Evolutionary conservation across 2,797 vertebrate genomes (phyloP).

Genomic region (Artibeus jamaicensis): DNA sequence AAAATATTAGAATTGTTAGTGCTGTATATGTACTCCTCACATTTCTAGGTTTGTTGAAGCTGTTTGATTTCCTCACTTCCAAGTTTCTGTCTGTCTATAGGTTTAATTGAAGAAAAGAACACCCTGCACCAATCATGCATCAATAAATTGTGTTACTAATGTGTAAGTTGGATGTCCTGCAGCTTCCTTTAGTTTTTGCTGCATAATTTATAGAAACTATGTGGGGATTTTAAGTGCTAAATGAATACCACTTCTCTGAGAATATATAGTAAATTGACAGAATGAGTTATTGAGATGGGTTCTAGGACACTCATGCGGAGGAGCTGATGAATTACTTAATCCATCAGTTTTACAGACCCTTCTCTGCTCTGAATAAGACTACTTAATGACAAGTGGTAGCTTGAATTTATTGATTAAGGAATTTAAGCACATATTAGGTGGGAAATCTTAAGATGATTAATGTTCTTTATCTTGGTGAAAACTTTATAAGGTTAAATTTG

Average conservation of each 20-base stretch:
- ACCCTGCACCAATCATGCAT: not conserved
- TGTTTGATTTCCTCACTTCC: not conserved
- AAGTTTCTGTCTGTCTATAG: not conserved
- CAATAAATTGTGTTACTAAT: not conserved
- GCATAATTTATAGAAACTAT: not conserved
- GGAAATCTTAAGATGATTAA: not conserved
- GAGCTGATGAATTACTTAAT: slow-evolving; percentile 29
- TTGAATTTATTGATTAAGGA: slow-evolving; percentile 20
- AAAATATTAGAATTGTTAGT: not conserved
- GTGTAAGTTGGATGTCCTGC: not conserved
- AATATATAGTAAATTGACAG: not conserved
- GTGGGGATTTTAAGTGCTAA: not conserved
- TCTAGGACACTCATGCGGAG: not conserved
- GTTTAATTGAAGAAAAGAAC: not conserved
- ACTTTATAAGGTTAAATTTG: not conserved
- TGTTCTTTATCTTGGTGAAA: not conserved
- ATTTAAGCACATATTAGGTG: slow-evolving; percentile 16
- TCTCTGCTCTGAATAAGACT: not conserved
- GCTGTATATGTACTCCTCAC: not conserved
- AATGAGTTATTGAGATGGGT: not conserved
- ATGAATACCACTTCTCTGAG: slow-evolving; percentile 32
- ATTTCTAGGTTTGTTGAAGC: not conserved
- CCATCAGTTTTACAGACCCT: not conserved
- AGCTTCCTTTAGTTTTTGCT: not conserved
- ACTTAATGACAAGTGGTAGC: not conserved